Percentiles rank a stretch among this genome's conserved stretches.
Conservation (phyloP, 2,888 invertebrate species). For the Synergus gifuensis region DNA sequence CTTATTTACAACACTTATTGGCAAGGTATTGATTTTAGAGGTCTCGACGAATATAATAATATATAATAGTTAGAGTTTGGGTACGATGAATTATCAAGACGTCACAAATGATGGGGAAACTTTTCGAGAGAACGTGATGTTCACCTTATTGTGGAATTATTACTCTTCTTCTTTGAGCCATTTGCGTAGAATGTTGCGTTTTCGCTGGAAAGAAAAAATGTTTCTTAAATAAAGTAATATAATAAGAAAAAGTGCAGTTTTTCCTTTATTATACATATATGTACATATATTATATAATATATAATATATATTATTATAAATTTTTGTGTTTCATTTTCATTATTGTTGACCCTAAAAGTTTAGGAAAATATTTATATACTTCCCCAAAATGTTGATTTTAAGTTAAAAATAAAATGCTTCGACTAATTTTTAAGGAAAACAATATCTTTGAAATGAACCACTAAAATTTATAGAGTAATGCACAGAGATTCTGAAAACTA, state of each 20-base stretch:
- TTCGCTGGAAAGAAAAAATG: constrained; percentile 67
- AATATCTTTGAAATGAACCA: too few species aligned
- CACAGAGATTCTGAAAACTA: neutral
- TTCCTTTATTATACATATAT: too few species aligned
- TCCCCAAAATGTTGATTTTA: too few species aligned
- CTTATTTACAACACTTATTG: constrained; percentile 77
- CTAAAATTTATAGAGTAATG: too few species aligned
- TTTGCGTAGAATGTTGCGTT: constrained; percentile 69
- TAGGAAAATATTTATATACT: too few species aligned
- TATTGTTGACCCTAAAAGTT: too few species aligned
- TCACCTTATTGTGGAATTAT: constrained; percentile 49
- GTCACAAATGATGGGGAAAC: constrained; percentile 50
- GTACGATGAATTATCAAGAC: constrained; percentile 48
- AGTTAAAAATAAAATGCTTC: too few species aligned
- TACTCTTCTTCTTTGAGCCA: constrained; percentile 69
- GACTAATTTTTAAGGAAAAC: too few species aligned
- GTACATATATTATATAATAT: too few species aligned
- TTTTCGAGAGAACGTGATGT: constrained; percentile 47
- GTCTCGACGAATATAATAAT: constrained; percentile 40
- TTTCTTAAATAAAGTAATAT: neutral
- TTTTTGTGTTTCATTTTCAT: too few species aligned
- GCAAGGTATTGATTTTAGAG: constrained; percentile 64
- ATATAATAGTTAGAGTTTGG: constrained; percentile 52
- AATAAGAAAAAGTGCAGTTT: too few species aligned
- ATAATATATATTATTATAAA: too few species aligned